Evolutionary conservation across 2,113 vertebrate genomes (phyloP).

Genomic region (Chaenogobius annularis): DNA sequence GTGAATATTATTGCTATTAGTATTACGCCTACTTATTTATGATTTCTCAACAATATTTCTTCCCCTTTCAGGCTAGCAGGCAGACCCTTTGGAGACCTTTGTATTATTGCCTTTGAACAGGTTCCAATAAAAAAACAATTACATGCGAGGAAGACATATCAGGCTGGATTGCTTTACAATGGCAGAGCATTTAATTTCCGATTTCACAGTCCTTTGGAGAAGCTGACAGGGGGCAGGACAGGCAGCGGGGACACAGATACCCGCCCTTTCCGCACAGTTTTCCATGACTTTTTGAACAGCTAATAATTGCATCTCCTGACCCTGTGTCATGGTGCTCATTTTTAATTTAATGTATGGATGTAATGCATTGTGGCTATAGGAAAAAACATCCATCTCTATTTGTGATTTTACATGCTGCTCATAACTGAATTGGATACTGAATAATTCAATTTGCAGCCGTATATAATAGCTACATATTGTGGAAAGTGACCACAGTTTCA

Average conservation of each 20-base stretch:
- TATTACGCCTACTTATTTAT: neutral
- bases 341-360: constrained; percentile 68
- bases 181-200: constrained; percentile 73
- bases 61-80: constrained; percentile 25
- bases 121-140: constrained; percentile 81
- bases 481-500: constrained; percentile 76
- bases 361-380: constrained; percentile 52
- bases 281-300: constrained; percentile 43
- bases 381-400: constrained; percentile 71
- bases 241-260: constrained; percentile 57
- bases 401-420: constrained; percentile 71
- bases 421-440: constrained; percentile 76
- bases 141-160: constrained; percentile 68
- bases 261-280: constrained; percentile 27
- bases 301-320: constrained; percentile 52
- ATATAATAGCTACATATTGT: constrained; percentile 71
- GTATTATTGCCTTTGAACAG: constrained; percentile 70
- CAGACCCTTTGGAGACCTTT: constrained; percentile 51
- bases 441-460: constrained; percentile 75
- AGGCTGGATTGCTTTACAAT: constrained; percentile 68
- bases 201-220: constrained; percentile 77
- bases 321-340: constrained; percentile 59
- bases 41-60: neutral
- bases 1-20: neutral
- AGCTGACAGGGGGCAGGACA: constrained; percentile 60